phyloP scores from a whole-genome alignment of 2,797 vertebrate species.

The Nannoperca australis region DNA sequence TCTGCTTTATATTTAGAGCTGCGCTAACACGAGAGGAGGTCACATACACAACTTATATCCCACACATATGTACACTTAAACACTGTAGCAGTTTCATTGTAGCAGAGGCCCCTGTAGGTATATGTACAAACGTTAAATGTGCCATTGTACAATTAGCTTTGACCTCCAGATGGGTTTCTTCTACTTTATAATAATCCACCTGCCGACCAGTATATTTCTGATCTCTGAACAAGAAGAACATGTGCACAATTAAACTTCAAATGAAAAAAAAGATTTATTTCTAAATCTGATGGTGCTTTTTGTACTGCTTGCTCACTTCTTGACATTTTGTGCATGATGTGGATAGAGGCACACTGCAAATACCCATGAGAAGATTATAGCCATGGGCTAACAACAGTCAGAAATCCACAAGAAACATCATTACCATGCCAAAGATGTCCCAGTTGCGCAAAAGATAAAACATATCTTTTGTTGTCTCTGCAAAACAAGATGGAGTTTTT shows the following conservation, averaged over 20 bases:
- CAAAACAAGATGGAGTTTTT: slow-evolving; percentile 37
- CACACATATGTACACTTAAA: neutral
- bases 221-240: slow-evolving; percentile 25
- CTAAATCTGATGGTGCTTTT: slow-evolving; percentile 41
- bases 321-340: slow-evolving; percentile 53
- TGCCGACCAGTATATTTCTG: slow-evolving; percentile 30
- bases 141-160: slow-evolving; percentile 67
- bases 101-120: slow-evolving; percentile 62
- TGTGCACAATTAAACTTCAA: slow-evolving; percentile 2
- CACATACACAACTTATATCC: slow-evolving; percentile 19
- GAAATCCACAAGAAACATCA: slow-evolving; percentile 52
- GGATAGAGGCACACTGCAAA: slow-evolving; percentile 38
- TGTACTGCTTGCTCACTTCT: slow-evolving; percentile 28
- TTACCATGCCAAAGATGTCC: slow-evolving; percentile 56
- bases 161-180: slow-evolving; percentile 52
- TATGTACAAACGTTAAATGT: slow-evolving; percentile 71
- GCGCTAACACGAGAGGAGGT: slow-evolving; percentile 30
- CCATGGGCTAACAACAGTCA: slow-evolving; percentile 50
- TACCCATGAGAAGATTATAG: slow-evolving; percentile 60
- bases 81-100: slow-evolving; percentile 47
- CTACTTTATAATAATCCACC: slow-evolving; percentile 46
- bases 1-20: slow-evolving; percentile 59
- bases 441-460: slow-evolving; percentile 25
- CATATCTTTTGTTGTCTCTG: slow-evolving; percentile 43
- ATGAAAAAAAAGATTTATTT: slow-evolving; percentile 20